These are phyloP conservation scores for Zophobas morio DNA, from an alignment of 1,140 invertebrate species.

Conservation along the genomic window DNA sequence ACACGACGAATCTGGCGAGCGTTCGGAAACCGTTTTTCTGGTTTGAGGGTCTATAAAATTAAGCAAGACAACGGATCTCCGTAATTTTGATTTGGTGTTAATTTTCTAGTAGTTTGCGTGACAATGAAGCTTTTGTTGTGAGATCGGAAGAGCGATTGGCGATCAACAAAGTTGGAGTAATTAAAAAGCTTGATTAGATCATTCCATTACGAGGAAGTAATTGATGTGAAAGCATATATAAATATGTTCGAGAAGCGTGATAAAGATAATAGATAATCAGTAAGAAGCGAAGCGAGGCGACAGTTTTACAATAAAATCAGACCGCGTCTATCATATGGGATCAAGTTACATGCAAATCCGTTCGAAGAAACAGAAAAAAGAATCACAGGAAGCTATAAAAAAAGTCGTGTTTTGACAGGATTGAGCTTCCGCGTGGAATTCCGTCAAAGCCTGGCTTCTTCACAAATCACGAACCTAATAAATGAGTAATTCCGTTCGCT, in stretches of 20 bases:
- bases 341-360: constrained; percentile 29
- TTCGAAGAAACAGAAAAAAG: constrained; percentile 8
- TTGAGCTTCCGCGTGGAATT: constrained; percentile 5
- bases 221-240: constrained; percentile 15
- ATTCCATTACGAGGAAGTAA: constrained; percentile 8
- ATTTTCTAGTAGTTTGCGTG: constrained; percentile 18
- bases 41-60: constrained; percentile 2
- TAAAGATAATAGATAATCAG: constrained; percentile 27
- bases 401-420: constrained; percentile 25
- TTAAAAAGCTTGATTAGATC: constrained; percentile 7
- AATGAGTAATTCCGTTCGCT: constrained; percentile 19
- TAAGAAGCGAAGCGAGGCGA: constrained; percentile 16
- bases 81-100: constrained; percentile 24
- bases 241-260: constrained; percentile 9
- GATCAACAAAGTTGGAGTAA: constrained; percentile 13
- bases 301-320: constrained; percentile 23
- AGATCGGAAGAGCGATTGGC: constrained; percentile 3
- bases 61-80: not conserved
- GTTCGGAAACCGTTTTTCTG: not conserved
- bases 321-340: constrained; percentile 9
- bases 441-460: constrained; percentile 16
- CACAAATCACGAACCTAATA: constrained; percentile 18
- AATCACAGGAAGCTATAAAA: constrained; percentile 31
- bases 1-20: too few species aligned
- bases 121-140: constrained; percentile 23